These are phyloP conservation scores for Nephrotoma guestfalica DNA, from an alignment of 2,888 invertebrate species.

Conservation along the genomic window DNA sequence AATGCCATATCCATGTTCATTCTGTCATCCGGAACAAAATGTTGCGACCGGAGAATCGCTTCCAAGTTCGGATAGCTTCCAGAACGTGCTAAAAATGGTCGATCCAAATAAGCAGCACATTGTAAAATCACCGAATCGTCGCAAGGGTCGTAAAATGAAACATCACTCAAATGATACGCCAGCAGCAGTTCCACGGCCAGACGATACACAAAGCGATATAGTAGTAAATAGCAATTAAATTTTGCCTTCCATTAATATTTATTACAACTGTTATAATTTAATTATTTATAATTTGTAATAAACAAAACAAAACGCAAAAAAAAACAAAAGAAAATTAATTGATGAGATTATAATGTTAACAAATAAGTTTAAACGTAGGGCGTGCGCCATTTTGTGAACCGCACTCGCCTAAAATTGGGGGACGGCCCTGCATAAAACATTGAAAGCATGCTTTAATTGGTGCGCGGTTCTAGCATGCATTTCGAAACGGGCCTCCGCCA, in stretches of 20 bases:
- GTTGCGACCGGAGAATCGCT: background rate
- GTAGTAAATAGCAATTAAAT: background rate
- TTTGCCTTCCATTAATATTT: background rate
- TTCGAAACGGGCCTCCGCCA: background rate
- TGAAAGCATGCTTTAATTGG: background rate
- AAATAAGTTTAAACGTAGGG: background rate
- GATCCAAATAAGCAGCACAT: constrained; percentile 13
- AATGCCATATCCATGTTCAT: constrained; percentile 45
- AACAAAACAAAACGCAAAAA: background rate
- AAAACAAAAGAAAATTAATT: background rate
- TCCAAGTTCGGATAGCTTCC: constrained; percentile 16
- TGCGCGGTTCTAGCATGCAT: background rate
- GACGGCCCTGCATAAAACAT: background rate
- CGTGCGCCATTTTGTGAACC: background rate
- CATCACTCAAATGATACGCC: background rate
- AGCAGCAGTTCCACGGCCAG: background rate
- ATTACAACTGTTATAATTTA: background rate
- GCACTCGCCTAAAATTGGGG: background rate
- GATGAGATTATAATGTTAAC: background rate
- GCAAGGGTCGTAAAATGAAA: constrained; percentile 10
- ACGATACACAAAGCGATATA: background rate
- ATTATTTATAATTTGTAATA: background rate
- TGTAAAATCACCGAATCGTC: constrained; percentile 18
- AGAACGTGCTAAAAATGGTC: constrained; percentile 18
- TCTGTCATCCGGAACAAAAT: constrained; percentile 33